Conservation (phyloP, 2,888 invertebrate genomes). For the Cataglyphis albicans region DNA sequence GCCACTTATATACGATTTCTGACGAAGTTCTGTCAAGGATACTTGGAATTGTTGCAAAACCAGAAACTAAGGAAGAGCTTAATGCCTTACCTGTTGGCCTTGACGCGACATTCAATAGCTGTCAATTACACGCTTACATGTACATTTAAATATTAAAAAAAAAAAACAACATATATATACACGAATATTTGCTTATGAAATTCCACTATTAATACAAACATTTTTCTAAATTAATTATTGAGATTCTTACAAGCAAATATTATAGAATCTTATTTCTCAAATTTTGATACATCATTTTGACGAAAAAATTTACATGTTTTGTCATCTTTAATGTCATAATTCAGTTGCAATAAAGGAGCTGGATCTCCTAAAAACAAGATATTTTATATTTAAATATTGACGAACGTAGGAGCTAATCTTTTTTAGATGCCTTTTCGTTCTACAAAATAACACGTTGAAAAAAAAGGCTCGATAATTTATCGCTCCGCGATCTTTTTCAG, state of each 20-base stretch:
- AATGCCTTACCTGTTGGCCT: constrained; percentile 29
- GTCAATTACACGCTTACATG: constrained; percentile 1
- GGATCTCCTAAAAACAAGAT: not conserved
- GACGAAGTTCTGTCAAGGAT: not conserved
- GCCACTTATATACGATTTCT: not conserved
- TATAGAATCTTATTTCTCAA: not conserved
- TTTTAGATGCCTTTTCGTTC: not conserved
- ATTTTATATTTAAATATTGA: not conserved
- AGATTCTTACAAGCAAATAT: not conserved
- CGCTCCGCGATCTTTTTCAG: not conserved
- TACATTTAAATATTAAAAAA: not conserved
- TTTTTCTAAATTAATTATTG: not conserved
- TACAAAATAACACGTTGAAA: not conserved
- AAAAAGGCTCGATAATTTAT: not conserved
- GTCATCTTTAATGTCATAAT: not conserved
- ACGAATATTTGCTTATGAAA: not conserved
- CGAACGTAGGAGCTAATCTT: not conserved
- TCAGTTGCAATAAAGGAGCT: not conserved
- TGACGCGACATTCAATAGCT: constrained; percentile 34
- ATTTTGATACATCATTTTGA: not conserved
- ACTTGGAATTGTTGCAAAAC: not conserved
- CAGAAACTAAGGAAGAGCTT: not conserved
- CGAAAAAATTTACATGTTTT: not conserved
- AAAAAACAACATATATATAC: not conserved
- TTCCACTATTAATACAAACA: not conserved